phyloP scores from a whole-genome alignment of 2,113 vertebrate species.

The Sylvilagus bachmani region DNA sequence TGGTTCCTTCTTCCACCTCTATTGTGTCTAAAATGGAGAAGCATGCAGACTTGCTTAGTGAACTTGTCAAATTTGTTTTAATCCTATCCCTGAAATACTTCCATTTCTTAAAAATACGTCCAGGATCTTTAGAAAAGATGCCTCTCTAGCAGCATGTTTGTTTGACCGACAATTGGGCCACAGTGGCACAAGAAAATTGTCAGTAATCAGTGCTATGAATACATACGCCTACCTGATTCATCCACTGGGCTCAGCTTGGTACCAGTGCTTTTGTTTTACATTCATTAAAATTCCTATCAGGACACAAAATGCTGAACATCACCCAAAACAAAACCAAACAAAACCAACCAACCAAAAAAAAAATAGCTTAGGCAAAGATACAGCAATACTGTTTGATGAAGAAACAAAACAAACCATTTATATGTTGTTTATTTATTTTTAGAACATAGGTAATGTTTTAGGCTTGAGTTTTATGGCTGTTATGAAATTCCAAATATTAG shows the following conservation, averaged over 20 bases:
- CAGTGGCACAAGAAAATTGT: slow-evolving; percentile 80
- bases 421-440: slow-evolving; percentile 66
- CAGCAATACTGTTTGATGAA: slow-evolving; percentile 77
- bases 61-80: slow-evolving; percentile 77
- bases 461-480: slow-evolving; percentile 26
- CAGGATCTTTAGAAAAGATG: slow-evolving; percentile 75
- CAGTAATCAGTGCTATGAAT: slow-evolving; percentile 84
- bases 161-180: slow-evolving; percentile 81
- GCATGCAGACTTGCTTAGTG: slow-evolving; percentile 67
- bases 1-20: slow-evolving; percentile 62
- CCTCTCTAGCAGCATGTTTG: slow-evolving; percentile 75
- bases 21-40: slow-evolving; percentile 66
- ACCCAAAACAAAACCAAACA: slow-evolving; percentile 87
- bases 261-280: slow-evolving; percentile 86
- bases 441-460: slow-evolving; percentile 56
- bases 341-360: slow-evolving; percentile 84
- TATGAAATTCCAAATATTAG: not conserved
- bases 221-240: slow-evolving; percentile 88
- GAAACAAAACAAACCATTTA: slow-evolving; percentile 75
- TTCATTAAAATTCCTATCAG: slow-evolving; percentile 91
- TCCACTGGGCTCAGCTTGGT: slow-evolving; percentile 80
- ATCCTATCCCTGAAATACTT: slow-evolving; percentile 72
- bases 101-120: slow-evolving; percentile 61
- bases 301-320: slow-evolving; percentile 89
- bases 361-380: slow-evolving; percentile 77